Conservation (phyloP, 2,113 vertebrate species). For the Prochilodus magdalenae region DNA sequence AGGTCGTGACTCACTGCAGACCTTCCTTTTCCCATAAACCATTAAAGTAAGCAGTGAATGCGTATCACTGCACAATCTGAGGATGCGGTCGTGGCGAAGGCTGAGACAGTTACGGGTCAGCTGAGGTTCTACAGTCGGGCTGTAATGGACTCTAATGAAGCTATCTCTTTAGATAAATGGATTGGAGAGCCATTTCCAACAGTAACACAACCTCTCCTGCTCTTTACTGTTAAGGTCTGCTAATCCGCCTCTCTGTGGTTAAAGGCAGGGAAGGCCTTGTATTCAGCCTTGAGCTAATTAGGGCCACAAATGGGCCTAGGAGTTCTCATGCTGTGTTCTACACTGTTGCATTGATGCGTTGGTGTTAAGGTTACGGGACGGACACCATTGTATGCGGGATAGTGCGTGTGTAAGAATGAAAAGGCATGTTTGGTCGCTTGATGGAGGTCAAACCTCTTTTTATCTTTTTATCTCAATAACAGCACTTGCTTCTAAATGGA, state of each 20-base stretch:
- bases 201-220: constrained; percentile 52
- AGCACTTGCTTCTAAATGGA: constrained; percentile 19
- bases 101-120: constrained; percentile 49
- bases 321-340: constrained; percentile 24
- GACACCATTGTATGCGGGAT: neutral
- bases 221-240: constrained; percentile 64
- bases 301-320: neutral
- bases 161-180: constrained; percentile 72
- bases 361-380: neutral
- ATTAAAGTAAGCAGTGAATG: neutral
- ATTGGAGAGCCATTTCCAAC: constrained; percentile 62
- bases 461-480: constrained; percentile 40
- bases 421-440: constrained; percentile 50
- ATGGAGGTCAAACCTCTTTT: constrained; percentile 70
- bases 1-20: neutral
- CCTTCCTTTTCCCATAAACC: neutral
- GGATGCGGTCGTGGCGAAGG: constrained; percentile 40
- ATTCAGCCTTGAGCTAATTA: constrained; percentile 23
- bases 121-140: constrained; percentile 51
- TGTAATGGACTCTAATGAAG: constrained; percentile 71
- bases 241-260: constrained; percentile 63
- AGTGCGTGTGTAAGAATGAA: constrained; percentile 23
- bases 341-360: neutral
- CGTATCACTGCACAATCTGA: neutral
- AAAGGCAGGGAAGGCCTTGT: constrained; percentile 18